Evolutionary conservation across 2,888 invertebrate genomes (phyloP), one percentile per base, ranked within the genome.

Genomic region (Andrena bicolor): DNA sequence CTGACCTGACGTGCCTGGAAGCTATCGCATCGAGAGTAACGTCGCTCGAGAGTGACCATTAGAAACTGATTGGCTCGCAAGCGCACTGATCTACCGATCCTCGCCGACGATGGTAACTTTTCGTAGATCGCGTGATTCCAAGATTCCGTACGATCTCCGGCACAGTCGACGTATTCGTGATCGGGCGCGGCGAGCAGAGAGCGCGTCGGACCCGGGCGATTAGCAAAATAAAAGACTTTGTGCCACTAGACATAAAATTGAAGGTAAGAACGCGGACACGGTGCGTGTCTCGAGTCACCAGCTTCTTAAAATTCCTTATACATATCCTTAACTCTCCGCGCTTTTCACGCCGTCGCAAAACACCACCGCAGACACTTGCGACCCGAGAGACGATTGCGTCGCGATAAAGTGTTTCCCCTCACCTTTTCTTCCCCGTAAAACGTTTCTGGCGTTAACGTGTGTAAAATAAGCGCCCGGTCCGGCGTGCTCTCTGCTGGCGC

Each of bases 1-100:
- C 83, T 81, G 73, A 83, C 81, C 80, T 79, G 83, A 83, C 80
- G 70, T 74, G 76, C 76, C 82, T 83, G 88, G 77, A 85, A 88
- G 85, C 70, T 70, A 68, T 86, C 87, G 73, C 30, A 28, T 68
- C 64, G 72, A 58, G 60, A 48, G 51, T 61, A 41, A 49, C 60
- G 60, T 10, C 16, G 30, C 30, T 60, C 30, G 60, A 30, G 30
- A 32, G 32, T 6, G 66, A 51, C n/a, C 28, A 16, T 20, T 8
- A 51, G 53, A 56, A 56, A 68, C 35, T 23, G 23, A 68, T 56
- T 56, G 26, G 41, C 53, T 56, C 69, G 69, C 56, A 56, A 66
- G 70, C 78, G 79, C 61, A n/a, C n/a, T n/a, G 78, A 70, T 53
- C 35, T 26, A 26, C 8, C 28, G 60, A 51, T 80, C 35, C 51